phyloP scores from a whole-genome alignment of 1,140 invertebrate species.

The Papilio machaon region DNA sequence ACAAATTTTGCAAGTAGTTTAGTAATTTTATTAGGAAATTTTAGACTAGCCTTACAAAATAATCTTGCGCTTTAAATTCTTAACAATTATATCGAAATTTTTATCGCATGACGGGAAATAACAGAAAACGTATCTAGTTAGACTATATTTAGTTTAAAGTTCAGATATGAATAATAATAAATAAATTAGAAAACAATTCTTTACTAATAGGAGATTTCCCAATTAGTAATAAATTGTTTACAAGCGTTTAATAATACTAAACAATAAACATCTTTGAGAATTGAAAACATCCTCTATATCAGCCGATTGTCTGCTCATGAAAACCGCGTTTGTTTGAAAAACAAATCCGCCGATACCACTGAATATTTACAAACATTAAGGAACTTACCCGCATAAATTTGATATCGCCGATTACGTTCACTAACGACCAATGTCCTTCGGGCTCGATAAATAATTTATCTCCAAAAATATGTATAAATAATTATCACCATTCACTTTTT shows the following conservation, averaged over 20 bases:
- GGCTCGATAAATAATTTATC: not conserved
- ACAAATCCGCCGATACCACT: conserved; percentile 25
- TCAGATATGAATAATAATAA: not conserved
- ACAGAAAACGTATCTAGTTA: not conserved
- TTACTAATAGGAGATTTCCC: not conserved
- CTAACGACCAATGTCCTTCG: conserved; percentile 7
- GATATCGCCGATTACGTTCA: conserved; percentile 21
- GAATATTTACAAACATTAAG: conserved; percentile 20
- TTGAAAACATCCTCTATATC: not conserved
- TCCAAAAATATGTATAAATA: conserved; percentile 28
- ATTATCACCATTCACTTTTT: conserved; percentile 54
- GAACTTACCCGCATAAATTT: conserved; percentile 38
- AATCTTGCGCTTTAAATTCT: conserved; percentile 9
- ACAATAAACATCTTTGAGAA: not conserved
- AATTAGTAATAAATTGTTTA: conserved; percentile 4
- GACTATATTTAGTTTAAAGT: not conserved
- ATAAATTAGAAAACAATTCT: not conserved
- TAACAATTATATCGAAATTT: not conserved
- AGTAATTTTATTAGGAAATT: conserved; percentile 1
- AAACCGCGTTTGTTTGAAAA: conserved; percentile 32
- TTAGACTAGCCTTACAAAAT: not conserved
- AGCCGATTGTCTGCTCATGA: not conserved
- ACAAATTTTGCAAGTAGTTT: conserved; percentile 28
- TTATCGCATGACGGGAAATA: not conserved
- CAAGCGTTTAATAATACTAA: not conserved